phyloP scores from a whole-genome alignment of 2,888 invertebrate species.

The Agrochola circellaris region DNA sequence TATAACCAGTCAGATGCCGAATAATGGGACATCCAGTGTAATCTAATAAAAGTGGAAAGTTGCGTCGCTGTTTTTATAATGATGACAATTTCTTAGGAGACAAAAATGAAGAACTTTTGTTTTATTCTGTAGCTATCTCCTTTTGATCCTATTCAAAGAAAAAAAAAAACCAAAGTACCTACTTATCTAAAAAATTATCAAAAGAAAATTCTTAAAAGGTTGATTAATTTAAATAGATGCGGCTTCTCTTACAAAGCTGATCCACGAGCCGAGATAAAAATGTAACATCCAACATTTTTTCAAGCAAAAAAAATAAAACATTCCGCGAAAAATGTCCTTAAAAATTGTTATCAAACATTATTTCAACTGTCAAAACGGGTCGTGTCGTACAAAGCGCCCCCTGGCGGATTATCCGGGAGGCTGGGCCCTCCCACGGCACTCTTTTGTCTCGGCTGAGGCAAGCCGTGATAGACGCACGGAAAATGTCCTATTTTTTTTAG shows the following conservation, averaged over 20 bases:
- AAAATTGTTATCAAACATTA: conserved; percentile 75
- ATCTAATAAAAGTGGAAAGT: conserved; percentile 5
- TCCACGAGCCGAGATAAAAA: conserved; percentile 61
- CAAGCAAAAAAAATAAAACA: conserved; percentile 51
- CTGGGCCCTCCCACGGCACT: conserved; percentile 62
- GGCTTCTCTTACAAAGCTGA: conserved; percentile 53
- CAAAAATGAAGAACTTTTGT: conserved; percentile 11
- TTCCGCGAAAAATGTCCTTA: conserved; percentile 61
- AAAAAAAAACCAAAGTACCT: not conserved
- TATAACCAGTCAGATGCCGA: conserved; percentile 1
- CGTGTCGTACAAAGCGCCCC: conserved; percentile 65
- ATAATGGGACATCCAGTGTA: not conserved
- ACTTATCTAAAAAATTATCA: conserved; percentile 25
- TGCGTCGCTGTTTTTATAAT: conserved; percentile 7
- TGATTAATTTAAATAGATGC: conserved; percentile 62
- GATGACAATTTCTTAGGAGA: not conserved
- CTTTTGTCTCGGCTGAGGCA: conserved; percentile 66
- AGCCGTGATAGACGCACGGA: conserved; percentile 64
- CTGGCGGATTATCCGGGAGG: conserved; percentile 71
- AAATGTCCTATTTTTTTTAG: conserved; percentile 64
- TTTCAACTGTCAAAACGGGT: conserved; percentile 72
- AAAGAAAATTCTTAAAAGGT: conserved; percentile 42
- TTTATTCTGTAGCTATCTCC: conserved; percentile 8
- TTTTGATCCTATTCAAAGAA: conserved; percentile 17
- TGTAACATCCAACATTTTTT: conserved; percentile 46